Percentiles rank a stretch among this genome's conserved stretches.
Evolutionary conservation across 92 coral and sea anemone species (phyloP).

Genomic region (Isaurus tuberculatus): DNA sequence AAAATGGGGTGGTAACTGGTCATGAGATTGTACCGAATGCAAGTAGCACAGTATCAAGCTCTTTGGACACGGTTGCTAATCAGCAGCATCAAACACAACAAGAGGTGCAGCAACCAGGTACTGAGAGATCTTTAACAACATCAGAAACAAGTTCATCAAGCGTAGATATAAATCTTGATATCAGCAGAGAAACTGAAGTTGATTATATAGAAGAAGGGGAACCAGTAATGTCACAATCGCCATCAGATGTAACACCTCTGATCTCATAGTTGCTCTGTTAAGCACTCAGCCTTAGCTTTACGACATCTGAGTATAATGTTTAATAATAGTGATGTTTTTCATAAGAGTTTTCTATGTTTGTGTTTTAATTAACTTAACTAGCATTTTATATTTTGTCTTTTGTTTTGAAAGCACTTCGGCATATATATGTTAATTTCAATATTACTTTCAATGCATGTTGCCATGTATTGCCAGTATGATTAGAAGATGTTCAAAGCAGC

Average conservation of each 20-base stretch:
- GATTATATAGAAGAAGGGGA: background rate
- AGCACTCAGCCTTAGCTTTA: too few species aligned
- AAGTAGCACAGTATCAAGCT: background rate
- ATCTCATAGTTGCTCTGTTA: background rate
- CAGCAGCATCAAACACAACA: constrained; percentile 4
- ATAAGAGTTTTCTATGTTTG: too few species aligned
- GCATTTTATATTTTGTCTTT: too few species aligned
- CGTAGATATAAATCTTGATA: background rate
- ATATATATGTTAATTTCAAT: too few species aligned
- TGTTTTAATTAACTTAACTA: too few species aligned
- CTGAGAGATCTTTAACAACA: background rate
- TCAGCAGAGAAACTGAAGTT: background rate
- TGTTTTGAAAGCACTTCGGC: too few species aligned
- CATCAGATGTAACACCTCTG: constrained; percentile 25
- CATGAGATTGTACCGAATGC: constrained; percentile 25
- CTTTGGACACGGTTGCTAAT: background rate
- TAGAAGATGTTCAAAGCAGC: too few species aligned
- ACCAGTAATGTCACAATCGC: background rate
- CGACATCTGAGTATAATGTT: too few species aligned
- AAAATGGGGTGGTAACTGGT: background rate
- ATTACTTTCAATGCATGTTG: too few species aligned
- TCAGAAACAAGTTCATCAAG: background rate
- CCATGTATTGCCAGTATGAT: too few species aligned
- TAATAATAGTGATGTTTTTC: too few species aligned
- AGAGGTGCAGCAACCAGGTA: background rate